These are phyloP conservation scores for Phenacoccus solenopsis DNA, from an alignment of 1,140 invertebrate species.

Conservation along the genomic window DNA sequence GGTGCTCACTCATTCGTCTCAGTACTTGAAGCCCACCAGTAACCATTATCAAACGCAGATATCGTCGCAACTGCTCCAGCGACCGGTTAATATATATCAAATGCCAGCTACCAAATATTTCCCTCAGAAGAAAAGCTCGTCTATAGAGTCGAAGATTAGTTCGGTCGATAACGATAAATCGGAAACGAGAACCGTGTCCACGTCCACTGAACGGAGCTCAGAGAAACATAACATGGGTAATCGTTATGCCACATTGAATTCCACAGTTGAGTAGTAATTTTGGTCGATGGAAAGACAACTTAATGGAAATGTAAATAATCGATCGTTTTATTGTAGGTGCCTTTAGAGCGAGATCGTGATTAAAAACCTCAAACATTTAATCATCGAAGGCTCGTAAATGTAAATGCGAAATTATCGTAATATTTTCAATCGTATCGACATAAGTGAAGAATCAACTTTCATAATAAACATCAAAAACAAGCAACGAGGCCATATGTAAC, in stretches of 20 bases:
- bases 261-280: neutral
- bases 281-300: no score
- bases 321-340: neutral
- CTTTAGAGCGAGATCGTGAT: neutral
- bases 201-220: neutral
- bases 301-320: no score
- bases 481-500: no score
- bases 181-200: neutral
- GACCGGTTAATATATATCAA: neutral
- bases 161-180: neutral
- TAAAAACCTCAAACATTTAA: no score
- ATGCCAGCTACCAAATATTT: neutral
- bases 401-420: no score
- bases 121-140: neutral
- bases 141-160: neutral
- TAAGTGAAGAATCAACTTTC: no score
- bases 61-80: neutral
- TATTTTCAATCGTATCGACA: no score
- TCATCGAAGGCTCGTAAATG: no score
- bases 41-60: neutral
- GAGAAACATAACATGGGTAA: neutral
- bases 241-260: neutral
- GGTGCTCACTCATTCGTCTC: neutral
- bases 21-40: neutral
- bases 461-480: no score